These are phyloP conservation scores for Anthopleura sola DNA, from an alignment of 64 coral and sea anemone species.

Conservation along the genomic window DNA sequence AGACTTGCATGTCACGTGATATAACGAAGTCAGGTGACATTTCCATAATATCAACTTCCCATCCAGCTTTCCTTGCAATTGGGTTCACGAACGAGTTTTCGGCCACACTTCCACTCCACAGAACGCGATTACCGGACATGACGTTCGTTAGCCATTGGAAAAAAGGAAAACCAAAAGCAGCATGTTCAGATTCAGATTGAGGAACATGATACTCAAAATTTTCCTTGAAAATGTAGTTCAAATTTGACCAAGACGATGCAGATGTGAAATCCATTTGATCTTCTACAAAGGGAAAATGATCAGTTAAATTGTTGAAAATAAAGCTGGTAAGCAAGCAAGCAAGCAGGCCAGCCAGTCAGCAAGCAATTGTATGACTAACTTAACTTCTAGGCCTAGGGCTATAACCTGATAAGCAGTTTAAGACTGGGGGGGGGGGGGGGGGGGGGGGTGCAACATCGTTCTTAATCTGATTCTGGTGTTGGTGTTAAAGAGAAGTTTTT, in stretches of 20 bases:
- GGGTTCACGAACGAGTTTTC: constrained; percentile 4
- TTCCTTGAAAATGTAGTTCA: background rate
- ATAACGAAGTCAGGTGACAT: background rate
- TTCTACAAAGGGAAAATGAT: background rate
- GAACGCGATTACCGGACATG: background rate
- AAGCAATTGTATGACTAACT: no score
- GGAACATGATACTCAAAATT: background rate
- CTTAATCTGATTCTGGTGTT: no score
- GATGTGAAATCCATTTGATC: background rate
- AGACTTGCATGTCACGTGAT: background rate
- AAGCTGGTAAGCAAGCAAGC: no score
- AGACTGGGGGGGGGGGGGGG: no score
- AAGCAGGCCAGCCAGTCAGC: no score
- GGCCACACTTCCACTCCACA: constrained; percentile 32
- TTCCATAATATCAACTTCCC: background rate
- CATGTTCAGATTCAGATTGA: background rate
- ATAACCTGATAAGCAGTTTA: no score
- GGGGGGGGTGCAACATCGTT: no score
- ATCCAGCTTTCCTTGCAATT: background rate
- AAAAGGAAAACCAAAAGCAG: background rate
- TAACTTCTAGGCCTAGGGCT: no score
- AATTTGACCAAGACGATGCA: background rate
- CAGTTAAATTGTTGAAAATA: background rate
- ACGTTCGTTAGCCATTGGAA: background rate
- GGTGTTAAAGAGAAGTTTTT: no score